Percentiles rank a stretch among this genome's conserved stretches.
phyloP scores from a whole-genome alignment of 2,797 vertebrate genomes.

The Synanceia verrucosa region DNA sequence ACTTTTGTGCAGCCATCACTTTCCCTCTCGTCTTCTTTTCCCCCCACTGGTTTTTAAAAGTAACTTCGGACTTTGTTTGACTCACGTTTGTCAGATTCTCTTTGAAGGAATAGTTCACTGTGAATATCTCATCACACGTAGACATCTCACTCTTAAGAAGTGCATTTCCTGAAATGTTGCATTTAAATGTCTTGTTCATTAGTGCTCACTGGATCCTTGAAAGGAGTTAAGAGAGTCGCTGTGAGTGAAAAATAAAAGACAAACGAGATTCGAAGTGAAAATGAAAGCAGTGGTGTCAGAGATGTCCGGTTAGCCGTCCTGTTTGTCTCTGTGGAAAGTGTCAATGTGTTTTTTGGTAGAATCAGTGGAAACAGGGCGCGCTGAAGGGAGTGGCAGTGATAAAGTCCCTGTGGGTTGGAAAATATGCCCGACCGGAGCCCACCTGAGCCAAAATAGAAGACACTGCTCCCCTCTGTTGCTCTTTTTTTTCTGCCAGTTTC shows the following conservation, averaged over 20 bases:
- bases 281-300: slow-evolving; percentile 10
- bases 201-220: not conserved
- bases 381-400: slow-evolving; percentile 56
- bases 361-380: slow-evolving; percentile 56
- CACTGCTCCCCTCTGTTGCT: slow-evolving; percentile 29
- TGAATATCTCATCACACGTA: not conserved
- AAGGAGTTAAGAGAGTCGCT: not conserved
- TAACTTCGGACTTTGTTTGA: not conserved
- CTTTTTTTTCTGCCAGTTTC: slow-evolving; percentile 9
- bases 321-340: slow-evolving; percentile 54
- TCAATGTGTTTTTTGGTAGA: slow-evolving; percentile 35
- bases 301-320: slow-evolving; percentile 15
- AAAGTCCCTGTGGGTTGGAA: slow-evolving; percentile 61
- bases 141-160: not conserved
- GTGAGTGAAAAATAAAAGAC: not conserved
- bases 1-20: not conserved
- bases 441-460: slow-evolving; percentile 49
- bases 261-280: not conserved
- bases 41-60: not conserved
- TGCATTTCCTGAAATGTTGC: not conserved
- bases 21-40: not conserved
- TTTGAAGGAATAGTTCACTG: not conserved
- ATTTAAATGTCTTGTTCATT: not conserved
- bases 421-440: slow-evolving; percentile 48
- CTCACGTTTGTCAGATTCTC: not conserved